Evolutionary conservation across 1,140 invertebrate genomes (phyloP).

Genomic region (Drosophila pallidifrons): DNA sequence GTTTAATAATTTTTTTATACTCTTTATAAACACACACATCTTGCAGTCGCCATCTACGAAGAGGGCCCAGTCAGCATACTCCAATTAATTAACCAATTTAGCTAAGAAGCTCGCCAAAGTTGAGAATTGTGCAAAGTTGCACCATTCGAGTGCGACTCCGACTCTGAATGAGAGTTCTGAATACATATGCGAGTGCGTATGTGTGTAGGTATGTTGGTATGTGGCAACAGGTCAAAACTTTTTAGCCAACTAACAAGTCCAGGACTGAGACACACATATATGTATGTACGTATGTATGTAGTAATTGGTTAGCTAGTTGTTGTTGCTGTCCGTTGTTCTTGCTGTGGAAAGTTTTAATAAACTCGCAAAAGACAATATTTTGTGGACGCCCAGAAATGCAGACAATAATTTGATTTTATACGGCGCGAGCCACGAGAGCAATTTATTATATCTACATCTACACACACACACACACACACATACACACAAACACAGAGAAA

Average conservation of each 20-base stretch:
- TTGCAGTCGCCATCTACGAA: not conserved
- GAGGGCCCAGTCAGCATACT: constrained; percentile 40
- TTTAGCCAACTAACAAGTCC: constrained; percentile 56
- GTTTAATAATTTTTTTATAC: constrained; percentile 15
- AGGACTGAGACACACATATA: constrained; percentile 13
- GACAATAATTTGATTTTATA: constrained; percentile 79
- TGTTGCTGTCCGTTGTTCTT: constrained; percentile 23
- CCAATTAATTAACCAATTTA: constrained; percentile 78
- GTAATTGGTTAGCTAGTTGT: constrained; percentile 53
- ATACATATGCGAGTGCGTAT: not conserved
- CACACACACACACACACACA: no score
- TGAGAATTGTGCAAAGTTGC: constrained; percentile 38
- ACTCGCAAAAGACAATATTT: constrained; percentile 75
- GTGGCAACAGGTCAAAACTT: constrained; percentile 76
- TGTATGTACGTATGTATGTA: constrained; percentile 1
- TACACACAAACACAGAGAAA: not conserved
- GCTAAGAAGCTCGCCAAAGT: constrained; percentile 59
- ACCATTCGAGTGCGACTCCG: not conserved
- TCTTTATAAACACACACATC: not conserved
- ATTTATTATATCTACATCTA: constrained; percentile 62
- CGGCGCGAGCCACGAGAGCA: constrained; percentile 51
- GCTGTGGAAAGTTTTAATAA: constrained; percentile 74
- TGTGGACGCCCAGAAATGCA: constrained; percentile 48
- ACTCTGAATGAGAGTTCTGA: not conserved
- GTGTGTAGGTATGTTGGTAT: constrained; percentile 10